Conservation (phyloP, 2,113 vertebrate species). For the Ceratotherium simum region DNA sequence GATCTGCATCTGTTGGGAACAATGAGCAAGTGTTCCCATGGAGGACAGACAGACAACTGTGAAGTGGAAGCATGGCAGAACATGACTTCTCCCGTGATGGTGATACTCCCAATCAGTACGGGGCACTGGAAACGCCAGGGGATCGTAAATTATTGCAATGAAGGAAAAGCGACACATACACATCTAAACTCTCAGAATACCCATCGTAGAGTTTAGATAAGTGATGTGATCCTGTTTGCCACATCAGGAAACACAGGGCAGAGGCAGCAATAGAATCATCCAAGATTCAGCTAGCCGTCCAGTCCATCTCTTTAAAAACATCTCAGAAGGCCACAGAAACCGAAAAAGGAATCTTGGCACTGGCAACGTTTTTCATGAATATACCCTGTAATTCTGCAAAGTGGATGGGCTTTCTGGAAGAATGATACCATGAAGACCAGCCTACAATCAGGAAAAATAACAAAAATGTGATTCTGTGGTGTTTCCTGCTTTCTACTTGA, state of each 20-base stretch:
- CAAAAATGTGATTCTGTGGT: background rate
- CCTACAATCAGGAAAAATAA: background rate
- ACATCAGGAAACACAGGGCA: background rate
- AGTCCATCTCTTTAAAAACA: background rate
- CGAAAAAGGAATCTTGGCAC: background rate
- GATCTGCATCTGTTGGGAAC: background rate
- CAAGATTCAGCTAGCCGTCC: background rate
- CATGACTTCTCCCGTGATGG: accelerated
- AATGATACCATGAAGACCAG: background rate
- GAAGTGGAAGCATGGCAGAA: too few species aligned
- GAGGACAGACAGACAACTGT: accelerated
- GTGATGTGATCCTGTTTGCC: background rate
- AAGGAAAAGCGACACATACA: background rate
- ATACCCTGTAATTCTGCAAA: background rate
- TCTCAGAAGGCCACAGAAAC: background rate
- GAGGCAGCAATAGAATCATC: background rate
- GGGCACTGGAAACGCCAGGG: too few species aligned
- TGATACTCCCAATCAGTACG: background rate
- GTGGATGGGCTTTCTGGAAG: background rate
- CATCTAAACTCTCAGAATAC: accelerated
- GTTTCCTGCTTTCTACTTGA: background rate
- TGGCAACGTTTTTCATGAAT: background rate
- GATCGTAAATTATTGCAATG: background rate
- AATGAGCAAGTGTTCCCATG: accelerated
- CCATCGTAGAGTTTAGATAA: background rate